Conservation (phyloP, 2,888 invertebrate species). For the Tuberolachnus salignus region DNA sequence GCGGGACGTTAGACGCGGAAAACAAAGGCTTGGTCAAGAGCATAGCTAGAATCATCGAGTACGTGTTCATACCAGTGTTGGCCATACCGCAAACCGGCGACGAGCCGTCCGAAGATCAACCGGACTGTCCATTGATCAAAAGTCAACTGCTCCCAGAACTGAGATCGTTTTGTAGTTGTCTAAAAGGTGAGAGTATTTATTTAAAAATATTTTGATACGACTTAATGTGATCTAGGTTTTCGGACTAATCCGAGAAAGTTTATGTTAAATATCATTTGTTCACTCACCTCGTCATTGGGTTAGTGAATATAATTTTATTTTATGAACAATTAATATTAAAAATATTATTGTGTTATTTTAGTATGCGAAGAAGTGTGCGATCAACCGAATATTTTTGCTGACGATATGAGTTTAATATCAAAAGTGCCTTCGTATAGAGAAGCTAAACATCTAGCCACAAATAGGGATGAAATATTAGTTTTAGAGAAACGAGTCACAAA, state of each 20-base stretch:
- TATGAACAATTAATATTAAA: too few species aligned
- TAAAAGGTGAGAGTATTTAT: conserved; percentile 66
- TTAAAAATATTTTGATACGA: too few species aligned
- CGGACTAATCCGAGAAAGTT: too few species aligned
- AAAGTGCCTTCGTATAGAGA: conserved; percentile 66
- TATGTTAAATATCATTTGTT: too few species aligned
- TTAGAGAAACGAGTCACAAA: conserved; percentile 77
- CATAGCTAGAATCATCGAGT: conserved; percentile 84
- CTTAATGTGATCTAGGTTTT: too few species aligned
- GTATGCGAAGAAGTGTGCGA: conserved; percentile 86
- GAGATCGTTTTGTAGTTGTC: conserved; percentile 86
- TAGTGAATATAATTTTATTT: too few species aligned
- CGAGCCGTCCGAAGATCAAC: conserved; percentile 70
- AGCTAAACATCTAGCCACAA: conserved; percentile 72
- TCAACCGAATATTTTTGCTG: conserved; percentile 78
- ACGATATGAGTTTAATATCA: conserved; percentile 68
- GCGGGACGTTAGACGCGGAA: conserved; percentile 79
- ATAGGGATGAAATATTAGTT: conserved; percentile 70
- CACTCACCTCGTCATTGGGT: too few species aligned
- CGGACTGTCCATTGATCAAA: conserved; percentile 79
- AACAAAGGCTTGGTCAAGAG: conserved; percentile 83
- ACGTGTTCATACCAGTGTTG: conserved; percentile 88
- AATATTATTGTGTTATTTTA: conserved; percentile 60
- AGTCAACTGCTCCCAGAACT: conserved; percentile 81
- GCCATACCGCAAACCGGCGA: conserved; percentile 72